A percentile compares a stretch with the other conserved stretches of the same genome.
Evolutionary conservation across 2,888 invertebrate genomes (phyloP).

Genomic region (Tineola bisselliella): DNA sequence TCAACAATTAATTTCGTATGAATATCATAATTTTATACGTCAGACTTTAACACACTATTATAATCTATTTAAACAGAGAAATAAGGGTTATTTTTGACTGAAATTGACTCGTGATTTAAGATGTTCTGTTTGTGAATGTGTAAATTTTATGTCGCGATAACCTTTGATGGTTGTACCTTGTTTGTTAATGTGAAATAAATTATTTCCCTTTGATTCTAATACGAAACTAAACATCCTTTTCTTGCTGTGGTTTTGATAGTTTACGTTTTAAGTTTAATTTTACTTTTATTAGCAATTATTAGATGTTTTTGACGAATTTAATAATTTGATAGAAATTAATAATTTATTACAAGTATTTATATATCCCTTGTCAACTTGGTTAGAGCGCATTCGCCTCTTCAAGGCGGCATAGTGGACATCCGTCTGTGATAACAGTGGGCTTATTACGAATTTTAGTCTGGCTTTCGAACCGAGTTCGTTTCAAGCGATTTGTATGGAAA

Average conservation of each 20-base stretch:
- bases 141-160: constrained; percentile 21
- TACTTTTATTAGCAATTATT: background rate
- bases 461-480: no score
- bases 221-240: constrained; percentile 10
- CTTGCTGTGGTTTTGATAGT: constrained; percentile 10
- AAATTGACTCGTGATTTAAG: background rate
- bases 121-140: constrained; percentile 8
- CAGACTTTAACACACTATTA: constrained; percentile 13
- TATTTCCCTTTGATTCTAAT: constrained; percentile 3
- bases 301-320: no score
- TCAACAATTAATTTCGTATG: constrained; percentile 9
- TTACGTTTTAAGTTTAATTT: background rate
- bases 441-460: no score
- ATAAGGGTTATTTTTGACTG: constrained; percentile 20
- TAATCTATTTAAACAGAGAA: background rate
- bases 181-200: constrained; percentile 18
- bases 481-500: no score
- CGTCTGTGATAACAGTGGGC: no score
- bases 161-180: constrained; percentile 24
- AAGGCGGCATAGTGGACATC: no score
- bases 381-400: no score
- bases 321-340: no score
- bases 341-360: no score
- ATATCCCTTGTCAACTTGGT: no score
- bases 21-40: constrained; percentile 11